Conservation (phyloP, 2,888 invertebrate genomes). For the Drosophila paranaensis region DNA sequence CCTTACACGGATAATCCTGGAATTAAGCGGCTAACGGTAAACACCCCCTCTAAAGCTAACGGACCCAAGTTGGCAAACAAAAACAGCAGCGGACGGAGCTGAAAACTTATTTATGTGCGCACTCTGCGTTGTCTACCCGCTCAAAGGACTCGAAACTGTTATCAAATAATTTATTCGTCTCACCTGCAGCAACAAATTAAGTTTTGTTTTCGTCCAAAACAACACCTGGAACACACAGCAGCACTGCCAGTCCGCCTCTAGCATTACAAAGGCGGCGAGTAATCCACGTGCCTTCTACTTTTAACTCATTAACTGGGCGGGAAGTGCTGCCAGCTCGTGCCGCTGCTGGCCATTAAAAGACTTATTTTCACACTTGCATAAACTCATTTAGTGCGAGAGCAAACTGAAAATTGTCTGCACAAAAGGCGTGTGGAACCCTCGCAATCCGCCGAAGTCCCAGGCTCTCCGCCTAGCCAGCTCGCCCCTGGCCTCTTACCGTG, state of each 20-base stretch:
- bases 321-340: slow-evolving; percentile 35
- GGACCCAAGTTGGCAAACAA: slow-evolving; percentile 44
- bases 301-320: slow-evolving; percentile 73
- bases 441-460: slow-evolving; percentile 10
- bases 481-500: not conserved
- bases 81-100: slow-evolving; percentile 33
- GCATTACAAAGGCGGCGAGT: slow-evolving; percentile 43
- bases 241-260: not conserved
- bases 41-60: slow-evolving; percentile 38
- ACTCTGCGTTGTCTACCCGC: slow-evolving; percentile 8
- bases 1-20: slow-evolving; percentile 67
- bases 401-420: slow-evolving; percentile 63
- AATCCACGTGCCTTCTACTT: slow-evolving; percentile 78
- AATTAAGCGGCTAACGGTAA: slow-evolving; percentile 64
- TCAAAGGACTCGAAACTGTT: slow-evolving; percentile 59
- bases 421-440: slow-evolving; percentile 20
- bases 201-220: slow-evolving; percentile 55
- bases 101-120: slow-evolving; percentile 71
- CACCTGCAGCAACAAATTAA: slow-evolving; percentile 78
- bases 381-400: slow-evolving; percentile 74
- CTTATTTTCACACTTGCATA: slow-evolving; percentile 82
- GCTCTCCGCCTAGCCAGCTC: slow-evolving; percentile 35
- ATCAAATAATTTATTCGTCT: slow-evolving; percentile 79
- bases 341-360: slow-evolving; percentile 72
- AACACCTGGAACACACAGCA: slow-evolving; percentile 27